Base-by-base conservation (phyloP, 2,888 invertebrate genomes). In the Selenia dentaria region DNA sequence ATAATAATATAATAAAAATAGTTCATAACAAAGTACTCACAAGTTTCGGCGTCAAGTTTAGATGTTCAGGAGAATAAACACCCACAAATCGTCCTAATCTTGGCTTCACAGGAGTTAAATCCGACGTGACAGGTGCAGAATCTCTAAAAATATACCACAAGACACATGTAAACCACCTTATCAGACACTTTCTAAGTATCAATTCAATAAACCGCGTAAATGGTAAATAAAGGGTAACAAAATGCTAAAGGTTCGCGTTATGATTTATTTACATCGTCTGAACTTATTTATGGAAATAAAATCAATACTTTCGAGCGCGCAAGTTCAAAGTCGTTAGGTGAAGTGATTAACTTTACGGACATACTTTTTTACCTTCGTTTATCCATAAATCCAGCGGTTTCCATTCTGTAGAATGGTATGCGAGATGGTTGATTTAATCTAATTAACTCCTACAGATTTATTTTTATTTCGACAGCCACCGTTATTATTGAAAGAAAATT, bases 241-340 rank as follows among this genome's bases (percentile, higher is more conserved):
- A 74, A 74, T 63, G 67, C 59, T 72, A 72, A 73, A 74, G 67
- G 72, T 67, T 57, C 65, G 59, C 73, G 75, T 78, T 74, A 81
- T 85, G 83, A 86, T 90, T 91, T 91, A 91, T 91, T 91, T 91
- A 91, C 89, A 89, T 86, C 80, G 68, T 74, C 65, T 74, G 68
- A 76, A 75, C 74, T 82, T 88, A 88, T 86, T 88, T 87, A 86
- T 69, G 70, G 81, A 79, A 67, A 65, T 72, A 90, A 90, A 91
- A 91, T 91, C 91, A 85, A 91, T 91, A 91, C 74, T 67, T 66
- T 79, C 65, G 31, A 85, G 87, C 89, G 89, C 87, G 89, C 74
- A 86, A 84, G 83, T 89, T 88, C 79, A 82, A 89, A 88, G 56
- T 54, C 49, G 29, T 50, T 51, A 43, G 12, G 22, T 27, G 47